phyloP scores from a whole-genome alignment of 1,140 invertebrate genomes.

The Diachasma alloeum region DNA sequence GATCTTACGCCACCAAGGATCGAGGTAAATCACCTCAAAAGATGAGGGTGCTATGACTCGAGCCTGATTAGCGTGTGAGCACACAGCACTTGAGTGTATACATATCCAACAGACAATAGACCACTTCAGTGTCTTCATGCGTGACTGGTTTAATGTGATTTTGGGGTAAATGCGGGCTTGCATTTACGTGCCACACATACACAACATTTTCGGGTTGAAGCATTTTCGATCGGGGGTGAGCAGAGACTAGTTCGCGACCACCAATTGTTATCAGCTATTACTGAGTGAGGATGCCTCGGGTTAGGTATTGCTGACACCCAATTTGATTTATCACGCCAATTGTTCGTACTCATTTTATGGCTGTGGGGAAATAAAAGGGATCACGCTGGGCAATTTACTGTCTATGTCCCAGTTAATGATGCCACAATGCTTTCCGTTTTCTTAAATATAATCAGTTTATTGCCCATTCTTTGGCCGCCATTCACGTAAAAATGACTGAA shows the following conservation, averaged over 20 bases:
- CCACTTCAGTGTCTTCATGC: not conserved
- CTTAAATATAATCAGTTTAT: no score
- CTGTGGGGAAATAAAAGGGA: not conserved
- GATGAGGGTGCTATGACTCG: not conserved
- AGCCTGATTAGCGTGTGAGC: not conserved
- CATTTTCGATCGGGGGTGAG: not conserved
- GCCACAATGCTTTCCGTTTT: no score
- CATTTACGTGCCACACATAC: not conserved
- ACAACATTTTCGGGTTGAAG: no score
- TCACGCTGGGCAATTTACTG: no score
- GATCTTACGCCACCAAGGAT: not conserved
- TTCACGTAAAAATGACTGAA: no score
- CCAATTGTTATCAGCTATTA: not conserved
- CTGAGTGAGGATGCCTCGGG: not conserved
- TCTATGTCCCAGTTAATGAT: no score
- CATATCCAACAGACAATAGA: not conserved
- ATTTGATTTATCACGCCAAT: not conserved
- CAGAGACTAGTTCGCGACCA: not conserved
- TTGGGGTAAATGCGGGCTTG: not conserved
- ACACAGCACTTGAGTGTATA: conserved; percentile 4
- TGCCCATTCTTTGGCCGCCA: no score
- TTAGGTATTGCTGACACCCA: not conserved
- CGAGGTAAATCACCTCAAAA: conserved; percentile 2
- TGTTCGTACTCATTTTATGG: not conserved
- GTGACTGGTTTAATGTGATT: not conserved